Conservation (phyloP, 2,888 invertebrate species). For the Drosophila leonis region DNA sequence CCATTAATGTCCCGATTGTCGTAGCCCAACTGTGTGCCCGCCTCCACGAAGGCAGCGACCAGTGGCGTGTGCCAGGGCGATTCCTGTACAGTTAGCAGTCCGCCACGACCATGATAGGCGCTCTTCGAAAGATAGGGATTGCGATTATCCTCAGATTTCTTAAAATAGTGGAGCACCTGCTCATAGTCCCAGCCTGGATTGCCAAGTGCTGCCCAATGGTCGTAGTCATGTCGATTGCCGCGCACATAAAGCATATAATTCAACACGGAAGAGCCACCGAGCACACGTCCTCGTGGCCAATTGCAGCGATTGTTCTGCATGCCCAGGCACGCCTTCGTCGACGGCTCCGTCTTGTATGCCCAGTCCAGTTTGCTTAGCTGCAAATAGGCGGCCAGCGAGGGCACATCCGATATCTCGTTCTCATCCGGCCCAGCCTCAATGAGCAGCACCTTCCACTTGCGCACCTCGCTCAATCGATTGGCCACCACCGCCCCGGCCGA, state of each 20-base stretch:
- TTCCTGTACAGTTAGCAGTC: slow-evolving; percentile 92
- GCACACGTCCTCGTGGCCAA: slow-evolving; percentile 95
- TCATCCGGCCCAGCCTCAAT: slow-evolving; percentile 95
- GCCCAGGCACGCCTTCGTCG: slow-evolving; percentile 92
- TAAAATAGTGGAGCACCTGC: slow-evolving; percentile 94
- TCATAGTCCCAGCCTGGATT: slow-evolving; percentile 96
- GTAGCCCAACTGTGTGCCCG: slow-evolving; percentile 93
- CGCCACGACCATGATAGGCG: slow-evolving; percentile 90
- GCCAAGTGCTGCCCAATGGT: slow-evolving; percentile 94
- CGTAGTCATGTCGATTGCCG: slow-evolving; percentile 93
- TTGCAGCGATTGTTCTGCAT: slow-evolving; percentile 93
- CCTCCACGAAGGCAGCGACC: slow-evolving; percentile 93
- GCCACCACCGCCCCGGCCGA: slow-evolving; percentile 96
- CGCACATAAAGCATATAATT: slow-evolving; percentile 97
- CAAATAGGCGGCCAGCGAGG: slow-evolving; percentile 93
- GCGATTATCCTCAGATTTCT: slow-evolving; percentile 94
- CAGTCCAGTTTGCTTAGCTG: slow-evolving; percentile 95
- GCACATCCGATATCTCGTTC: slow-evolving; percentile 95
- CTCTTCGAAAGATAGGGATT: slow-evolving; percentile 91
- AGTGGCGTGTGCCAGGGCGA: slow-evolving; percentile 94
- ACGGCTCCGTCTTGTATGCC: slow-evolving; percentile 95
- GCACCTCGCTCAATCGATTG: slow-evolving; percentile 91
- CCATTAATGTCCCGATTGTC: slow-evolving; percentile 94
- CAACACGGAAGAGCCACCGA: slow-evolving; percentile 94
- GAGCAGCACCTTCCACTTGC: slow-evolving; percentile 91